Percentiles rank a stretch among this genome's conserved stretches.
Conservation (phyloP, 2,888 invertebrate genomes). For the Nemotelus pantherinus region DNA sequence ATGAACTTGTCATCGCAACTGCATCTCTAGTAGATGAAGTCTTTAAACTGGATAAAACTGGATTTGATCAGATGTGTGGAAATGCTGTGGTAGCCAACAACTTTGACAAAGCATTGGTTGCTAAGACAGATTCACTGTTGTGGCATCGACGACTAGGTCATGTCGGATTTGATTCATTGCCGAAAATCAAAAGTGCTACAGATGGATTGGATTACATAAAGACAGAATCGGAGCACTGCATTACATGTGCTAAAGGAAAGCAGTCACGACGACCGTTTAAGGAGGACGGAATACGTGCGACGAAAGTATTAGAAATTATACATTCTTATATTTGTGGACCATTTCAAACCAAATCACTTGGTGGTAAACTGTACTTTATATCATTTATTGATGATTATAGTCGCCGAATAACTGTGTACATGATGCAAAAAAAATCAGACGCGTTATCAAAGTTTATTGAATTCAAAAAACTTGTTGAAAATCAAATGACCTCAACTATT, state of each 20-base stretch:
- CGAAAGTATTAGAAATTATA: neutral
- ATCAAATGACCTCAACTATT: neutral
- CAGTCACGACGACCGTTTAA: neutral
- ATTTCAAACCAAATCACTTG: neutral
- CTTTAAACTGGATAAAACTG: neutral
- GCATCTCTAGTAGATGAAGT: neutral
- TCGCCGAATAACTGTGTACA: neutral
- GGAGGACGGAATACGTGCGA: neutral
- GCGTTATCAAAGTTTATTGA: neutral
- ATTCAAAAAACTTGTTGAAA: neutral
- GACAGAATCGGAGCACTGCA: neutral
- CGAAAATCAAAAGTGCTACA: neutral
- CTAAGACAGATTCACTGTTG: neutral
- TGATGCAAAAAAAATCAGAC: neutral
- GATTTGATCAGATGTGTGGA: too few species aligned
- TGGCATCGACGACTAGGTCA: neutral
- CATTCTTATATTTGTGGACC: neutral
- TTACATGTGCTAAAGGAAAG: neutral
- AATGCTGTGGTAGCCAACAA: too few species aligned
- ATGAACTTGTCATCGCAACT: neutral
- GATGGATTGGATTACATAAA: neutral
- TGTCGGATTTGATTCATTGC: neutral
- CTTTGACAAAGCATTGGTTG: too few species aligned
- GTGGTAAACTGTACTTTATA: neutral
- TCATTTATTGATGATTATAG: slow-evolving; percentile 1